Conservation (phyloP, 2,888 invertebrate genomes). For the Hypercompe scribonia region DNA sequence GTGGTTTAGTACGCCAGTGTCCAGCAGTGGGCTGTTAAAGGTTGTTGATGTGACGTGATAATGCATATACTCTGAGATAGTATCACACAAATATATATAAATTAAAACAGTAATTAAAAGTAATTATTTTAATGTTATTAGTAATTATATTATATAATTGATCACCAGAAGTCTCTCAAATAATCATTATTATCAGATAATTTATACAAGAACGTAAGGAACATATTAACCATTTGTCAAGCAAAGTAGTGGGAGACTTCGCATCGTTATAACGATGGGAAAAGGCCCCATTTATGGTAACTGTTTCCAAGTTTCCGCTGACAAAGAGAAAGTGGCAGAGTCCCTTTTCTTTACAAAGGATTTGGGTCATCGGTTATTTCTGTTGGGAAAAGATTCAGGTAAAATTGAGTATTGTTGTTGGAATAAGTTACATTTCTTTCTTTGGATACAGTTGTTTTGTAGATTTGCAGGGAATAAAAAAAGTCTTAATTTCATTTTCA, state of each 20-base stretch:
- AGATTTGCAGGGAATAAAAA: background rate
- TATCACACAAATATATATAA: background rate
- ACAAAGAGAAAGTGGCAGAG: conserved; percentile 67
- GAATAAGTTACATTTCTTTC: conserved; percentile 31
- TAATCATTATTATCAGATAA: conserved; percentile 49
- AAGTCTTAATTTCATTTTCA: too few species aligned
- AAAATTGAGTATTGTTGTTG: conserved; percentile 39
- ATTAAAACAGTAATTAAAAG: too few species aligned
- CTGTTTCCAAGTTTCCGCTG: conserved; percentile 73
- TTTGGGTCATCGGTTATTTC: conserved; percentile 77
- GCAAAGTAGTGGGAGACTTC: conserved; percentile 54
- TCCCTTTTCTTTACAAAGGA: conserved; percentile 65
- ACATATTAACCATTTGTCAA: conserved; percentile 76
- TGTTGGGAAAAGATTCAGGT: conserved; percentile 56
- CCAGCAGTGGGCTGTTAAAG: too few species aligned
- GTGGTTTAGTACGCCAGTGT: too few species aligned
- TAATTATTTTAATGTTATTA: too few species aligned
- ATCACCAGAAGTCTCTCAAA: conserved; percentile 20
- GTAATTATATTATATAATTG: background rate
- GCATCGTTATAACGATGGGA: conserved; percentile 56
- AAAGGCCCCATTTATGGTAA: conserved; percentile 66
- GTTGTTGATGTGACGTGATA: too few species aligned
- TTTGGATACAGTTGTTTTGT: conserved; percentile 3
- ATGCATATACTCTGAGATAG: background rate
- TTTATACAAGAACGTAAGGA: conserved; percentile 64